Evolutionary conservation across 2,113 vertebrate species (phyloP), one percentile per base, ranked within the genome.

Genomic region (Noturus placidus): DNA sequence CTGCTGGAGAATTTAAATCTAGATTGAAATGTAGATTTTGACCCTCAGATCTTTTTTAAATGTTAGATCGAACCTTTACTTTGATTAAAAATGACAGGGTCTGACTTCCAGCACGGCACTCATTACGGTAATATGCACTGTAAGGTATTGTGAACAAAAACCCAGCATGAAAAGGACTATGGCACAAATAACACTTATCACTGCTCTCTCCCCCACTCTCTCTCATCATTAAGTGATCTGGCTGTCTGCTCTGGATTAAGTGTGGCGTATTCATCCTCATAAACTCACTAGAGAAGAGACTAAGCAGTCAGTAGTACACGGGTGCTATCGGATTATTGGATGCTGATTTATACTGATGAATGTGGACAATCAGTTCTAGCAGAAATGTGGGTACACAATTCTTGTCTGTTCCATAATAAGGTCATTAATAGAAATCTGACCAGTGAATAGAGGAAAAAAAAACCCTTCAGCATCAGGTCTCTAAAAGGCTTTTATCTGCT

Each of bases 271-370:
- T 88, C 65, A 85, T 89, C 86, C 90, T 88, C 72, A 89, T 88
- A 70, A 89, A 89, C 76, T 90, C 85, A 85, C 86, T 25, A 46
- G 84, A 86, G 82, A 76, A 59, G 87, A 80, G 81, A 50, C 84
- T 83, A 35, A 86, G 57, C 84, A 59, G 80, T 87, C 82, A 52
- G 70, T 11, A 59, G 77, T 54, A 69, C 67, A 61, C 33, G 69
- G 19, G 57, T 76, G 15, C 59, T 87, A 87, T 87, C 50, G 88
- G 88, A 87, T 90, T 88, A 90, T 91, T 85, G 85, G 83, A 86
- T 90, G 72, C 78, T 83, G 87, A 86, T 86, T 88, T 86, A 83
- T 91, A 89, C 87, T 91, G 89, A 91, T 90, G 81, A 88, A 91
- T 90, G 83, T 70, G 67, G 54, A 65, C 91, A 90, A 91, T 91